phyloP scores from a whole-genome alignment of 1,140 invertebrate genomes.

The Oreohelix idahoensis region DNA sequence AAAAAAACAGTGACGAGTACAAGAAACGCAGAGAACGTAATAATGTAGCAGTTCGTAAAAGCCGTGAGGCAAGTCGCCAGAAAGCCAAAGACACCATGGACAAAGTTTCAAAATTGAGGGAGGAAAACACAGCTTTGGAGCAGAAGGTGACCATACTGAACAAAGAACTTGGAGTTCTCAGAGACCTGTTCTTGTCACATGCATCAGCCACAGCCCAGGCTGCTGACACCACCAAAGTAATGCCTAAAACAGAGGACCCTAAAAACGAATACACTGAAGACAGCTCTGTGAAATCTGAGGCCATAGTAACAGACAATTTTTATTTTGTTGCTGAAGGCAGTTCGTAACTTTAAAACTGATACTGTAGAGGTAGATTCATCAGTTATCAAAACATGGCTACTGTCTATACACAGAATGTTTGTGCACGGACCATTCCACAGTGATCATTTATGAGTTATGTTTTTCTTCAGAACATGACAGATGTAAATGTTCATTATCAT shows the following conservation, averaged over 20 bases:
- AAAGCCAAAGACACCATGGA: slow-evolving; percentile 69
- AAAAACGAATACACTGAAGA: no score
- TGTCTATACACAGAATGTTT: no score
- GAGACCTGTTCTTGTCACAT: slow-evolving; percentile 69
- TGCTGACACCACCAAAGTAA: background rate
- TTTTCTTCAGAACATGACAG: no score
- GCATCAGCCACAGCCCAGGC: slow-evolving; percentile 50
- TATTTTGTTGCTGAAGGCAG: background rate
- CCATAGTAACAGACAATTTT: background rate
- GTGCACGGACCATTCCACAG: no score
- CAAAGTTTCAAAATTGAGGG: slow-evolving; percentile 60
- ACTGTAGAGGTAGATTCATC: no score
- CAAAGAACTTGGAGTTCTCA: slow-evolving; percentile 69
- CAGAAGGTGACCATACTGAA: slow-evolving; percentile 68
- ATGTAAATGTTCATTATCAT: no score
- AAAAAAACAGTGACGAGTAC: slow-evolving; percentile 68
- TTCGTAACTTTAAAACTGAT: no score
- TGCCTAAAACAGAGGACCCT: background rate
- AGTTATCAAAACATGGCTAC: no score
- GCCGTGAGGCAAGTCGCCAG: slow-evolving; percentile 67
- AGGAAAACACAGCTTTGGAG: slow-evolving; percentile 69
- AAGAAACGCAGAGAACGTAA: slow-evolving; percentile 65
- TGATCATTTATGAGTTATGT: no score
- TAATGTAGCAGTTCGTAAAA: slow-evolving; percentile 71
- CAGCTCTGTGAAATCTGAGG: background rate